These are phyloP conservation scores for Hafferia zeledoni DNA, from an alignment of 2,797 vertebrate species.

Conservation along the genomic window DNA sequence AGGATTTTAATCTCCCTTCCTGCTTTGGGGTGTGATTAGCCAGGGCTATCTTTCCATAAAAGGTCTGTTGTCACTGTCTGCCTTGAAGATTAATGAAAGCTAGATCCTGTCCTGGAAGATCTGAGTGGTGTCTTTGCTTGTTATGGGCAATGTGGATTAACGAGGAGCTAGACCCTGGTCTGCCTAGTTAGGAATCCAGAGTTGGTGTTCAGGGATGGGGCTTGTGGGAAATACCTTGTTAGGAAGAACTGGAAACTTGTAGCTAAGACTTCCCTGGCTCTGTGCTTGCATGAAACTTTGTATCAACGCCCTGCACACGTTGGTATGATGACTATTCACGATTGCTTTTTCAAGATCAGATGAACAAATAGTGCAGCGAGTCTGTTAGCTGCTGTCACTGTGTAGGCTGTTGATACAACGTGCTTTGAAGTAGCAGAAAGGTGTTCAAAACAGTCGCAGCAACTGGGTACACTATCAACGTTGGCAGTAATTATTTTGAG, in stretches of 20 bases:
- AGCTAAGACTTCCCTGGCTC: background rate
- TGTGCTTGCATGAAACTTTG: background rate
- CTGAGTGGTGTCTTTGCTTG: background rate
- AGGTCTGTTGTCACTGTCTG: conserved; percentile 42
- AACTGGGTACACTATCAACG: background rate
- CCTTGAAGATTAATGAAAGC: conserved; percentile 44
- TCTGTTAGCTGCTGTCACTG: background rate
- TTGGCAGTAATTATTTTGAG: background rate
- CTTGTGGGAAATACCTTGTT: background rate
- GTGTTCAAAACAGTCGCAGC: background rate
- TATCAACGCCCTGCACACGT: background rate
- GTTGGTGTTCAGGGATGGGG: background rate
- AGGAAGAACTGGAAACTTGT: background rate
- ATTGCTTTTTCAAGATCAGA: background rate
- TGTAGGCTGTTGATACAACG: background rate
- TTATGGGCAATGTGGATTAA: conserved; percentile 8
- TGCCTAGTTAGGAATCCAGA: background rate
- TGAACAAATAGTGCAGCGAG: background rate
- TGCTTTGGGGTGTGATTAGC: conserved; percentile 1
- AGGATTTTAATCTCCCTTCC: conserved; percentile 7
- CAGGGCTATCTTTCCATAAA: conserved; percentile 18
- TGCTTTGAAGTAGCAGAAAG: background rate
- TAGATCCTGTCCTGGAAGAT: background rate
- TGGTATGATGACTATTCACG: background rate
- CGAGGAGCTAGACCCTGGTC: background rate